Percentiles rank a stretch among this genome's conserved stretches.
Evolutionary conservation across 2,888 invertebrate genomes (phyloP).

Genomic region (Diaphora mendica): DNA sequence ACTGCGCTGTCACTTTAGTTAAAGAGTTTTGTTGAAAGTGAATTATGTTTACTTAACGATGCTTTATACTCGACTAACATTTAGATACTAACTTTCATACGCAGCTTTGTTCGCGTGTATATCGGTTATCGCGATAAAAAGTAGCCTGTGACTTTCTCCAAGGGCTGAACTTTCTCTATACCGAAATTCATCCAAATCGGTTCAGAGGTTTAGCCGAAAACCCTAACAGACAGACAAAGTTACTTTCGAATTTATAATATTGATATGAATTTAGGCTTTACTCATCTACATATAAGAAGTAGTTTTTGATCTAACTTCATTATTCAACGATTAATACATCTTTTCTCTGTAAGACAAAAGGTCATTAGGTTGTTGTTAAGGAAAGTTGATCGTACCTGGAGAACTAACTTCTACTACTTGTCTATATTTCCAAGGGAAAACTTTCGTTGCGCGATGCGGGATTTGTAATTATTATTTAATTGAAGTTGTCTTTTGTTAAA

Average conservation of each 20-base stretch:
- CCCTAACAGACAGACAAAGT: too few species aligned
- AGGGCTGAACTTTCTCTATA: too few species aligned
- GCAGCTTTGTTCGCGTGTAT: too few species aligned
- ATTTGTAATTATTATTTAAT: background rate
- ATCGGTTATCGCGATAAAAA: too few species aligned
- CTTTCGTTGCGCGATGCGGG: background rate
- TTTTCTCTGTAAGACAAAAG: background rate
- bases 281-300: background rate
- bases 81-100: background rate
- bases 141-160: too few species aligned
- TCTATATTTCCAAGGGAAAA: background rate
- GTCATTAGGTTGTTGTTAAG: background rate
- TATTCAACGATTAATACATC: background rate
- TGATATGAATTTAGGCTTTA: background rate
- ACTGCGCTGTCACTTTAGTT: background rate
- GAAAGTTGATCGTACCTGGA: background rate
- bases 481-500: background rate
- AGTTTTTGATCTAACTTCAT: background rate
- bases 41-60: background rate
- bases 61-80: background rate
- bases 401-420: too few species aligned
- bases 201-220: too few species aligned
- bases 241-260: too few species aligned
- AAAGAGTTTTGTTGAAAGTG: background rate
- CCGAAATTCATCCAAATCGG: too few species aligned